Evolutionary conservation across 2,113 vertebrate species (phyloP), one percentile per base, ranked within the genome.

Genomic region (Lipophrys pholis): DNA sequence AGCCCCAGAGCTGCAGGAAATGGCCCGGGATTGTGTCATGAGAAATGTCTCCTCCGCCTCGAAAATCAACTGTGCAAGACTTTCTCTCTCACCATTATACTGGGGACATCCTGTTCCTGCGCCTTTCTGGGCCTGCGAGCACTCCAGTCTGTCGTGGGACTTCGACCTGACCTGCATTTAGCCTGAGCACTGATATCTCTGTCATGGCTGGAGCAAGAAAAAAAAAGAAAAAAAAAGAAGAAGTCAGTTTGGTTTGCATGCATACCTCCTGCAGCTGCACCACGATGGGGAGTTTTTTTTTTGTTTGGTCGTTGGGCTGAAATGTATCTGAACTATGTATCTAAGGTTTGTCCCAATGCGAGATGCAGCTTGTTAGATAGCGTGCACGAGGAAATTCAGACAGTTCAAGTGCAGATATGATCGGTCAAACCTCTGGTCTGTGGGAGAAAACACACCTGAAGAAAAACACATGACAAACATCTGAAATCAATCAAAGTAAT

Each of bases 101-200:
- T 49, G 46, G n/a, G 62, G 63, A 90, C 83, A 76, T 91, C 85
- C 81, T 84, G 84, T 81, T 80, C 71, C 56, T 68, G 66, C 41
- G 46, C 50, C 49, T 55, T 54, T 63, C 48, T 61, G 11, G 64
- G 55, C 62, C 66, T 51, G 67, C n/a, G 48, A 43, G 43, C 57
- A 11, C 38, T 69, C 12, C 0, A 51, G 42, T 66, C 40, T 48
- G 38, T 21, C 42, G 49, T 14, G 14, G 60, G 64, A 72, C 66
- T n/a, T n/a, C 41, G 69, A 65, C 50, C 65, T 40, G 65, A 65
- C 73, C 38, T 74, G 77, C 11, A 39, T 74, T 71, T 46, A 40
- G 21, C 48, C 52, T 45, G 10, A 10, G 40, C 21, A 5, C 8
- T 51, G 60, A 55, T 39, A 40, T 46, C 57, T 59, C 38, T 36